Percentiles rank a stretch among this genome's conserved stretches.
Conservation (phyloP, 2,797 vertebrate genomes). For the Semaprochilodus insignis region DNA sequence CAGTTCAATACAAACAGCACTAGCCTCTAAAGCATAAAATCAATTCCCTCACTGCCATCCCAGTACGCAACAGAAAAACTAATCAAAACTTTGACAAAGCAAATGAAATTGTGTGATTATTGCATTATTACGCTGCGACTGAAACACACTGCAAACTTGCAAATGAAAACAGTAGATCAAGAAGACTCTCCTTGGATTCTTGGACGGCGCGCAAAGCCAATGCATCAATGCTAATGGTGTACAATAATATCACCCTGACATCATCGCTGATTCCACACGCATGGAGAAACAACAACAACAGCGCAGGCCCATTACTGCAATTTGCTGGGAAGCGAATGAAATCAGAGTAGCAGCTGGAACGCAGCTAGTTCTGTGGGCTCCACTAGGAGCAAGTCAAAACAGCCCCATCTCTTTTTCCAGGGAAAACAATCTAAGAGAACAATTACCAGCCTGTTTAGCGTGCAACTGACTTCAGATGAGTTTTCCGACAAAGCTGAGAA, state of each 20-base stretch:
- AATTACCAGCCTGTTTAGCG: not conserved
- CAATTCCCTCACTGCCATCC: slow-evolving; percentile 2
- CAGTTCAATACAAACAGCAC: not conserved
- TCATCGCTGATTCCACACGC: slow-evolving; percentile 7
- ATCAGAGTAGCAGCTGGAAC: not conserved
- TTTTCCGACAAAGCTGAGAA: slow-evolving; percentile 11
- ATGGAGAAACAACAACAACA: slow-evolving; percentile 18
- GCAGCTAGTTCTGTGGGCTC: not conserved
- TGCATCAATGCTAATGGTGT: slow-evolving; percentile 36
- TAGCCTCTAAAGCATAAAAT: not conserved
- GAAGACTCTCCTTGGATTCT: slow-evolving; percentile 14
- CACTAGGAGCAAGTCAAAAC: slow-evolving; percentile 5
- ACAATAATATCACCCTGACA: slow-evolving; percentile 29
- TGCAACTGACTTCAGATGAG: slow-evolving; percentile 1
- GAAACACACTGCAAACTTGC: not conserved
- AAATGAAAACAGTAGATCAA: slow-evolving; percentile 27
- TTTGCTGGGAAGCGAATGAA: slow-evolving; percentile 24
- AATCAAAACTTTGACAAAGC: slow-evolving; percentile 7
- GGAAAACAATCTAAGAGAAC: slow-evolving; percentile 4
- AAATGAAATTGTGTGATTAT: not conserved
- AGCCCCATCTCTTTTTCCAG: not conserved
- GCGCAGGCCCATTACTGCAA: slow-evolving; percentile 20
- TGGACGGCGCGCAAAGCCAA: slow-evolving; percentile 27
- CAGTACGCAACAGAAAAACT: slow-evolving; percentile 15
- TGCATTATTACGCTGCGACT: not conserved